phyloP scores from a whole-genome alignment of 2,113 vertebrate genomes.

The Brienomyrus brachyistius region DNA sequence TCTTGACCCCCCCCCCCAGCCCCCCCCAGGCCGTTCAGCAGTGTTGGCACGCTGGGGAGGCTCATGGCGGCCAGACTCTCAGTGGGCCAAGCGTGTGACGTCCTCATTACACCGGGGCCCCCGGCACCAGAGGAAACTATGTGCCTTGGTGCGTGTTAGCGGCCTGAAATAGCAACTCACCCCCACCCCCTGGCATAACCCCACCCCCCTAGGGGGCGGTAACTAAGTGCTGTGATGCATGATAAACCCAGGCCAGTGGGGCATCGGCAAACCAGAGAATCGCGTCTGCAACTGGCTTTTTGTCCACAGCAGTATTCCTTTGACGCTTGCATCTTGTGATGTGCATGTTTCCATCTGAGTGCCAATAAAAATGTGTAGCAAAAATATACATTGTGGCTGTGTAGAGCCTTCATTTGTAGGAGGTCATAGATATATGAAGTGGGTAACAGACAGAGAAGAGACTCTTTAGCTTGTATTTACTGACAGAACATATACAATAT shows the following conservation, averaged over 20 bases:
- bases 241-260: background rate
- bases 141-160: background rate
- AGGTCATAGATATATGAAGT: background rate
- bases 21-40: background rate
- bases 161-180: constrained; percentile 3
- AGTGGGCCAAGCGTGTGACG: background rate
- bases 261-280: background rate
- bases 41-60: constrained; percentile 15
- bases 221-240: background rate
- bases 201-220: background rate
- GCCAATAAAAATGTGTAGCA: background rate
- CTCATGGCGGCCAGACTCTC: background rate
- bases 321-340: background rate
- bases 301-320: background rate
- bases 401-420: background rate
- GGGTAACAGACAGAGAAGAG: background rate
- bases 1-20: background rate
- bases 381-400: background rate
- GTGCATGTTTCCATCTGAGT: background rate
- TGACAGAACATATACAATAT: background rate
- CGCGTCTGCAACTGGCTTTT: background rate
- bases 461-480: background rate
- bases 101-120: background rate
- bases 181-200: background rate
- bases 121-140: constrained; percentile 6